These are phyloP conservation scores for Ptilorrhoa leucosticta DNA, from an alignment of 2,113 vertebrate species.

Conservation along the genomic window DNA sequence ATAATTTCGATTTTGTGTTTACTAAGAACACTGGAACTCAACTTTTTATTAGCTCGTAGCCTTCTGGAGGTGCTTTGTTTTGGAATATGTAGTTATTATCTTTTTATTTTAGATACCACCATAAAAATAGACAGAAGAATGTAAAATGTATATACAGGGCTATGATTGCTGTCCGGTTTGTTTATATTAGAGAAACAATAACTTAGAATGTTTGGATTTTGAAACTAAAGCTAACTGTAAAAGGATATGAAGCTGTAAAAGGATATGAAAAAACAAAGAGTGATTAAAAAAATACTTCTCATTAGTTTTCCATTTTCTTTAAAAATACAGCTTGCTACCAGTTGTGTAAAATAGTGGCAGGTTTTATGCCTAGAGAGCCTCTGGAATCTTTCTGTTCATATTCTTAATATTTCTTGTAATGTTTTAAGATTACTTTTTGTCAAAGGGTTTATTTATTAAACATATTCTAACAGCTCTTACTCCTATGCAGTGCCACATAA, in stretches of 20 bases:
- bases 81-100: background rate
- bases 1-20: conserved; percentile 9
- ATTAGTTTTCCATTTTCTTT: conserved; percentile 3
- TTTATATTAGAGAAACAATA: conserved; percentile 55
- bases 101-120: conserved; percentile 15
- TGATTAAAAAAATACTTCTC: conserved; percentile 4
- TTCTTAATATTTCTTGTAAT: background rate
- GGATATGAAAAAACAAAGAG: background rate
- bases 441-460: background rate
- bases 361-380: background rate
- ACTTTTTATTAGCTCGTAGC: background rate
- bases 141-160: conserved; percentile 5
- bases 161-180: conserved; percentile 21
- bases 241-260: background rate
- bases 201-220: conserved; percentile 29
- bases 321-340: background rate
- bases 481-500: background rate
- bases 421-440: background rate
- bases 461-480: background rate
- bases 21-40: background rate
- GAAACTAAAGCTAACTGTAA: conserved; percentile 43
- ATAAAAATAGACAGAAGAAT: conserved; percentile 46
- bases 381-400: background rate
- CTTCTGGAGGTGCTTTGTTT: background rate
- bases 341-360: background rate